Percentiles rank a stretch among this genome's conserved stretches.
Conservation (phyloP, 2,797 vertebrate genomes). For the Toxotes lorentzi region DNA sequence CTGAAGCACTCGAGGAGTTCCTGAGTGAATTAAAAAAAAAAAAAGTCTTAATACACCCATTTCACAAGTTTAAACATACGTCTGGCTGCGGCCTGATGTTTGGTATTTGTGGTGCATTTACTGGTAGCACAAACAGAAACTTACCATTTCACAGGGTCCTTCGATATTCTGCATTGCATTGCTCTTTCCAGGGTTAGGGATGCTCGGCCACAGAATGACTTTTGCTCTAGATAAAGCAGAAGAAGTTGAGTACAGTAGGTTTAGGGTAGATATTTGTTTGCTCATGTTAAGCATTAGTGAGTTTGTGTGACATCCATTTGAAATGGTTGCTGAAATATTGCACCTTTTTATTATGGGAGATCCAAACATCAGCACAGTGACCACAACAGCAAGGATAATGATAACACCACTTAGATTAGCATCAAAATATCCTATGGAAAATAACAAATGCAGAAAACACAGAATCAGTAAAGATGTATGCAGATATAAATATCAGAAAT, state of each 20-base stretch:
- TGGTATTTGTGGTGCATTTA: neutral
- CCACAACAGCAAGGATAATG: conserved; percentile 20
- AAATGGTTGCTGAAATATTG: neutral
- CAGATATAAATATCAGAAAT: neutral
- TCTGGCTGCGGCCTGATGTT: neutral
- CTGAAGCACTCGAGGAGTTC: conserved; percentile 66
- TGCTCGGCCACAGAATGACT: conserved; percentile 82
- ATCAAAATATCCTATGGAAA: conserved; percentile 23
- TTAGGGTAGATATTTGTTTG: neutral
- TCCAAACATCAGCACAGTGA: conserved; percentile 52
- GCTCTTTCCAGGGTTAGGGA: conserved; percentile 89
- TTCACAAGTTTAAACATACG: too few relatives aligned
- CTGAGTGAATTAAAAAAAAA: conserved; percentile 52
- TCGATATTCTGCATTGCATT: conserved; percentile 83
- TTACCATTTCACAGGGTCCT: conserved; percentile 65
- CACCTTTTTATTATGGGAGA: conserved; percentile 77
- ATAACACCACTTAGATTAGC: neutral
- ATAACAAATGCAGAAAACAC: neutral
- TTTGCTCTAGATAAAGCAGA: conserved; percentile 79
- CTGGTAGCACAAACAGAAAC: neutral
- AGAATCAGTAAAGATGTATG: neutral
- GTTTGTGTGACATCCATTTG: neutral
- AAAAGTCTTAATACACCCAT: neutral
- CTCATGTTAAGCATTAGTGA: neutral
- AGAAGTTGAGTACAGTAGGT: neutral